Evolutionary conservation across 2,888 invertebrate species (phyloP).

Genomic region (Aphelenchoides bicaudatus): DNA sequence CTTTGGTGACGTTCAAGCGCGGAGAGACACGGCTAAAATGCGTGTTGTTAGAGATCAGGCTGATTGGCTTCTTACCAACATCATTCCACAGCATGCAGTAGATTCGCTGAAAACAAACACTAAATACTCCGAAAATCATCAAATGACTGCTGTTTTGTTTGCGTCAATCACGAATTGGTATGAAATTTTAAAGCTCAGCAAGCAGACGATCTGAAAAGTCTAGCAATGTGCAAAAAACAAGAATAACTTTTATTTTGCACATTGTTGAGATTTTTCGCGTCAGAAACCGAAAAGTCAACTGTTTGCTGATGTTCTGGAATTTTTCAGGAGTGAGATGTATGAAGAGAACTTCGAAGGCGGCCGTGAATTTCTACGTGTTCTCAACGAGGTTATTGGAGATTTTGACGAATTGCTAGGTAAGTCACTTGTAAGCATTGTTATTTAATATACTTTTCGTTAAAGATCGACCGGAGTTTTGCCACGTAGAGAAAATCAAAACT

Average conservation of each 20-base stretch:
- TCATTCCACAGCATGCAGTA: slow-evolving; percentile 89
- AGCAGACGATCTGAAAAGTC: too few relatives aligned
- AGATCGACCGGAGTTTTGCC: slow-evolving; percentile 65
- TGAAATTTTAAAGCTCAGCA: too few relatives aligned
- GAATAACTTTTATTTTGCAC: too few relatives aligned
- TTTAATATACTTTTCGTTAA: neutral
- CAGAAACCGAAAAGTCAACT: too few relatives aligned
- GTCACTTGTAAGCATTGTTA: too few relatives aligned
- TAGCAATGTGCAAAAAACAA: too few relatives aligned
- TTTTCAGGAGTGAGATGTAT: too few relatives aligned
- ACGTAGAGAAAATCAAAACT: slow-evolving; percentile 92
- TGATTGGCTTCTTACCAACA: slow-evolving; percentile 91
- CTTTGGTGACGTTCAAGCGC: slow-evolving; percentile 85
- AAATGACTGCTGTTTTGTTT: slow-evolving; percentile 78
- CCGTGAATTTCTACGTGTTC: slow-evolving; percentile 84
- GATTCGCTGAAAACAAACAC: slow-evolving; percentile 87
- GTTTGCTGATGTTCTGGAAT: too few relatives aligned
- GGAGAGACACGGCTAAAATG: slow-evolving; percentile 80
- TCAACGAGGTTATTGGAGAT: slow-evolving; percentile 91
- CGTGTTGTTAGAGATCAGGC: slow-evolving; percentile 80
- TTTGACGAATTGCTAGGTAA: slow-evolving; percentile 82
- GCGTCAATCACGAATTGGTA: slow-evolving; percentile 94
- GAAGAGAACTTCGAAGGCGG: slow-evolving; percentile 93
- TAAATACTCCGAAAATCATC: slow-evolving; percentile 67
- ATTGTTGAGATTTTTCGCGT: too few relatives aligned